Evolutionary conservation across 2,113 vertebrate genomes (phyloP).

Genomic region (Macquaria ambigua): DNA sequence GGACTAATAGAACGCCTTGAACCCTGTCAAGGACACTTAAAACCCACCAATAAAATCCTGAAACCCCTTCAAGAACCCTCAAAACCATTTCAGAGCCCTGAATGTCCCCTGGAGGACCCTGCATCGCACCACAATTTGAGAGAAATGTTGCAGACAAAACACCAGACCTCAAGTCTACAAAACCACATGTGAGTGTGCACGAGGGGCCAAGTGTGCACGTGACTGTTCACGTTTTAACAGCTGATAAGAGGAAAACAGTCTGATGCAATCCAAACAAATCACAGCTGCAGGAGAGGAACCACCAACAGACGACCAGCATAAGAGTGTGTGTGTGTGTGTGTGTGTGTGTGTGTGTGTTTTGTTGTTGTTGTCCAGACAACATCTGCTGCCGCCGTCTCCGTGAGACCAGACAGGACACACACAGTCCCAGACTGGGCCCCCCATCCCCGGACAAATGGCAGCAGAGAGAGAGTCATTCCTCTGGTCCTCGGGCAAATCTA

Average conservation of each 20-base stretch:
- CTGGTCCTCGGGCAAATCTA: conserved; percentile 15
- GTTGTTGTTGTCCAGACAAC: conserved; percentile 51
- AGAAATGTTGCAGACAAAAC: conserved; percentile 3
- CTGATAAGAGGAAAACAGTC: conserved; percentile 9
- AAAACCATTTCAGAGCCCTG: not conserved
- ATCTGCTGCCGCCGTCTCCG: conserved; percentile 29
- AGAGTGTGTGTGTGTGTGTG: not conserved
- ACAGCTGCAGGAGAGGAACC: not conserved
- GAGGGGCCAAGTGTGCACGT: not conserved
- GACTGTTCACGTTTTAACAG: not conserved
- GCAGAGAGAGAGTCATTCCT: conserved; percentile 21
- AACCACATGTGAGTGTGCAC: not conserved
- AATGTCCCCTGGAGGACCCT: not conserved
- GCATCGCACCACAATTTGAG: not conserved
- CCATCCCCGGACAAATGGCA: conserved; percentile 26
- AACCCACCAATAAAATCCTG: not conserved
- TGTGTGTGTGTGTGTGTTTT: conserved; percentile 5
- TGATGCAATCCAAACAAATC: conserved; percentile 22
- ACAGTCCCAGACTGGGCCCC: conserved; percentile 24
- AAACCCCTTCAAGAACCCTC: not conserved
- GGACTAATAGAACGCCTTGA: not conserved
- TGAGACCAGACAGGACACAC: conserved; percentile 27
- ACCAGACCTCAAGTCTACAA: no score
- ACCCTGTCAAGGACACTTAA: not conserved
- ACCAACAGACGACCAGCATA: not conserved